Base-by-base conservation (phyloP, 2,888 invertebrate genomes). In the Nymphalis urticae region DNA sequence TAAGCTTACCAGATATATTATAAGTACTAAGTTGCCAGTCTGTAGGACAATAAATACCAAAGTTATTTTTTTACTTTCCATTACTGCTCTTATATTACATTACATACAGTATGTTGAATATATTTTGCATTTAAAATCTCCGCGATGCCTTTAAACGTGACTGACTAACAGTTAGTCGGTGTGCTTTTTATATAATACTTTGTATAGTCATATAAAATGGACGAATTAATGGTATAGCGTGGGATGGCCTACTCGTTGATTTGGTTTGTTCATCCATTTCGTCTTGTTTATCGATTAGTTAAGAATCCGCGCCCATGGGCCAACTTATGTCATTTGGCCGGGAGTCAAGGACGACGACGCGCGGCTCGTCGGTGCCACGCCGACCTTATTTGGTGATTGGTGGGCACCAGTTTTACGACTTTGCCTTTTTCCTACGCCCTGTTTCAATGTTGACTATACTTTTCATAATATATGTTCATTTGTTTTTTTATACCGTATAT, bases 381-480 rank as follows among this genome's bases (percentile, higher is more conserved):
- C 82, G 87, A 86, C 92, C 92, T 90, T 92, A 91, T 92, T 92
- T 89, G 90, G 90, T 84, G 83, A 90, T 90, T 89, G 90, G 91
- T 91, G 91, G 92, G 91, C 92, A 91, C 92, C 91, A 88, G 85
- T 89, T 92, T 92, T 92, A 92, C 84, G 90, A 89, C 92, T 89
- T 89, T 83, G 89, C 87, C 87, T 89, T 90, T 91, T 90, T 89
- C 86, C 86, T 85, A 85, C 83, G 86, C 86, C 82, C 84, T 79
- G 88, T 90, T 88, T 87, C 85, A 81, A 89, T 87, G 85, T 86
- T 83, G 81, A 83, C 82, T 85, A 82, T 82, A 84, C 79, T 87
- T 86, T 80, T 83, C 83, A 84, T 87, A 84, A 85, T 83, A 85
- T 81, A 80, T 81, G 76, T 82, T 80, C 80, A 82, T 79, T 32